Evolutionary conservation across 2,888 invertebrate genomes (phyloP).

Genomic region (Idaea aversata): DNA sequence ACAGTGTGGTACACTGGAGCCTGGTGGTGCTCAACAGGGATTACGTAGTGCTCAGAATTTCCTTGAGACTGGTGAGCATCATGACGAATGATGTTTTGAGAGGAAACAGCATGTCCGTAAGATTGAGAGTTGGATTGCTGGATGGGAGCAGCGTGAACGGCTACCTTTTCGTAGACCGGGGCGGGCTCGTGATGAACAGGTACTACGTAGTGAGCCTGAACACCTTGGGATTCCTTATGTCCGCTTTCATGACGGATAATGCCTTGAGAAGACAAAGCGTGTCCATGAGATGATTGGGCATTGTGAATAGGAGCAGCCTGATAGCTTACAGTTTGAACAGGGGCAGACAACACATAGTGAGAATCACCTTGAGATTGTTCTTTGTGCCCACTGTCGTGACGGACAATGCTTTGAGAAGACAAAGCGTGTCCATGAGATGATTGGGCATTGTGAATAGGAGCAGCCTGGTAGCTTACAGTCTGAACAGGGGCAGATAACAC

Average conservation of each 20-base stretch:
- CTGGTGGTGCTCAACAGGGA: constrained; percentile 32
- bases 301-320: constrained; percentile 11
- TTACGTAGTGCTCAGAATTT: constrained; percentile 31
- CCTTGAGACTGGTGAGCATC: constrained; percentile 25
- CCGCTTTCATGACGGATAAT: constrained; percentile 37
- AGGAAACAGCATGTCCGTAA: constrained; percentile 30
- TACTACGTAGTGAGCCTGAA: constrained; percentile 18
- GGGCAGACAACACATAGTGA: constrained; percentile 22
- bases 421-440: constrained; percentile 20
- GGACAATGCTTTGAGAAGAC: constrained; percentile 37
- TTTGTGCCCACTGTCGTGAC: constrained; percentile 30
- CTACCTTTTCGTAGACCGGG: constrained; percentile 10
- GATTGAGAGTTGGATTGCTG: constrained; percentile 18
- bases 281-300: constrained; percentile 14
- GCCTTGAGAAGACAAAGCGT: constrained; percentile 30
- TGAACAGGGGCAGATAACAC: constrained; percentile 20
- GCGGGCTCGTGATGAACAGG: constrained; percentile 7
- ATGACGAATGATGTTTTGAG: constrained; percentile 35
- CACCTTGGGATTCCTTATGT: constrained; percentile 21
- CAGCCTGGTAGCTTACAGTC: constrained; percentile 20
- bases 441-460: neutral
- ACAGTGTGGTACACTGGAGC: constrained; percentile 37
- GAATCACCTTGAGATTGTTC: constrained; percentile 20
- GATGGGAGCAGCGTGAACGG: constrained; percentile 13
- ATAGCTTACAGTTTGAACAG: constrained; percentile 21